Evolutionary conservation across 2,113 vertebrate genomes (phyloP).

Genomic region (Anarhynchus alexandrinus): DNA sequence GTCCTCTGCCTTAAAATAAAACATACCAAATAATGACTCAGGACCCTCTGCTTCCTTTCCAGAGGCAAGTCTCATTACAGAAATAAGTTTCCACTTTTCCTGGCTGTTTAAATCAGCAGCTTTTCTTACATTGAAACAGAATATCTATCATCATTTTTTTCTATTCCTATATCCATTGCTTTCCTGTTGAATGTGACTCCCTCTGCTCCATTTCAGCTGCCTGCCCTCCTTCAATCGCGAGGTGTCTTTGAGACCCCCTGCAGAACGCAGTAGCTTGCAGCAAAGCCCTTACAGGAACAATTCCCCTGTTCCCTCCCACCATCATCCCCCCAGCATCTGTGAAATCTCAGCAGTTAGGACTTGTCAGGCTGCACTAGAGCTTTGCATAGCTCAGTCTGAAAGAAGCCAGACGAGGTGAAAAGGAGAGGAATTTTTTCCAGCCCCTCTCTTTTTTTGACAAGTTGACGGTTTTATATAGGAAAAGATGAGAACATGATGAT

Average conservation of each 20-base stretch:
- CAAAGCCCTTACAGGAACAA: background rate
- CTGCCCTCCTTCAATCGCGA: background rate
- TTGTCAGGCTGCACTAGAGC: conserved; percentile 8
- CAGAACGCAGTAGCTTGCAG: background rate
- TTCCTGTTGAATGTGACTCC: background rate
- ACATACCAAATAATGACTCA: background rate
- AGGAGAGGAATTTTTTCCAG: conserved; percentile 5
- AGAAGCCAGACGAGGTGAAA: conserved; percentile 31
- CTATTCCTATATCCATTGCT: background rate
- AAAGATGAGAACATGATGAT: background rate
- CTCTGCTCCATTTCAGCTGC: background rate
- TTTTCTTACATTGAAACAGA: background rate
- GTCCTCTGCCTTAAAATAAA: conserved; percentile 1
- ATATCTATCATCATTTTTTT: background rate
- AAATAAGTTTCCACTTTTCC: background rate
- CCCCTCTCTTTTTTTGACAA: conserved; percentile 33
- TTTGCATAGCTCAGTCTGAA: conserved; percentile 28
- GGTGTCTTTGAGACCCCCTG: background rate
- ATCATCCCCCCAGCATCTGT: background rate
- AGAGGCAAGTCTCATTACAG: background rate
- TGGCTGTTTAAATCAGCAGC: background rate
- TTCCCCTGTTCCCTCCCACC: background rate
- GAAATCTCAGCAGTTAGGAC: conserved; percentile 39
- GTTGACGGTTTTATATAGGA: conserved; percentile 14
- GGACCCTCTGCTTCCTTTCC: background rate